Conservation (phyloP, 1,140 invertebrate species). For the Geopemphigus sp. region DNA sequence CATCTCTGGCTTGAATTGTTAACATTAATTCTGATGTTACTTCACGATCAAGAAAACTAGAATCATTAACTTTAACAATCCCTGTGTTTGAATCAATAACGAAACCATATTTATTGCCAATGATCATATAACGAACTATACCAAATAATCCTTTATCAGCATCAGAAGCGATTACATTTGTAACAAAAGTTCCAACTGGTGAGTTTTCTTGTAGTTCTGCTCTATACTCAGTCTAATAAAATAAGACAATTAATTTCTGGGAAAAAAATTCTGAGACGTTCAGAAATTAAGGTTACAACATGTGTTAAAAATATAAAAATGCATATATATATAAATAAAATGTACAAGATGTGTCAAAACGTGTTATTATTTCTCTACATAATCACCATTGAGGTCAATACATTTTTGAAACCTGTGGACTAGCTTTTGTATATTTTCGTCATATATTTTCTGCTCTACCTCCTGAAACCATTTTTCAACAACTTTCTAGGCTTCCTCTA, state of each 20-base stretch:
- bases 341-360: no score
- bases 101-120: constrained; percentile 72
- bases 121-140: constrained; percentile 71
- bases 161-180: constrained; percentile 71
- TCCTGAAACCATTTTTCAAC: no score
- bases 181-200: constrained; percentile 65
- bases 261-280: no score
- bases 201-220: constrained; percentile 74
- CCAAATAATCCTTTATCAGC: constrained; percentile 73
- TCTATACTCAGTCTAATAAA: constrained; percentile 63
- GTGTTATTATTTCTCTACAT: no score
- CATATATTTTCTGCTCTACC: no score
- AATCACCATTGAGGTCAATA: no score
- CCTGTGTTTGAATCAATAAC: constrained; percentile 71
- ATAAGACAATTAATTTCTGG: constrained; percentile 14
- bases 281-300: no score
- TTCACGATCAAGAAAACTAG: constrained; percentile 78
- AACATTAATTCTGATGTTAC: constrained; percentile 68
- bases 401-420: no score
- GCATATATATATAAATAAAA: no score
- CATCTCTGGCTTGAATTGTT: constrained; percentile 76
- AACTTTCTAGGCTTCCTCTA: no score
- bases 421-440: no score
- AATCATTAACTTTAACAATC: constrained; percentile 71
- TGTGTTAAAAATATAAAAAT: no score